Conservation (phyloP, 2,888 invertebrate genomes). For the Zaprionus lineosus region DNA sequence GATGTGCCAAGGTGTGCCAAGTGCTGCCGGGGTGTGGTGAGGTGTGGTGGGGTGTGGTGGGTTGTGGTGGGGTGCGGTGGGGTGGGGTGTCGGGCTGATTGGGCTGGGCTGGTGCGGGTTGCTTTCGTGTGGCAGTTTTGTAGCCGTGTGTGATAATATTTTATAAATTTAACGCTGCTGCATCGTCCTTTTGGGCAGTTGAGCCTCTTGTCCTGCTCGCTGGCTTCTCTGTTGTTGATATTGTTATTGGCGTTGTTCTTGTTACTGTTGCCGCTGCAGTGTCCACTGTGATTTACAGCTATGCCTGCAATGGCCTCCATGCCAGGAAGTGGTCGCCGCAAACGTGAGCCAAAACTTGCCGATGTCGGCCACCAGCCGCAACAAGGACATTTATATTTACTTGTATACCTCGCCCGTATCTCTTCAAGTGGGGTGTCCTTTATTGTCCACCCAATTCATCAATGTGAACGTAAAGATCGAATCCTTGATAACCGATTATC, state of each 20-base stretch:
- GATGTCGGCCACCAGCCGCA: constrained; percentile 58
- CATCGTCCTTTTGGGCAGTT: constrained; percentile 4
- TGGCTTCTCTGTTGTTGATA: constrained; percentile 1
- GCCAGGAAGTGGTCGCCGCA: constrained; percentile 47
- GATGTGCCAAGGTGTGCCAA: too few species aligned
- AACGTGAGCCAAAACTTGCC: constrained; percentile 65
- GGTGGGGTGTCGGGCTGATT: background rate
- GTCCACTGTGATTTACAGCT: constrained; percentile 75
- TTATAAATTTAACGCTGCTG: constrained; percentile 66
- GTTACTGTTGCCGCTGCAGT: constrained; percentile 53
- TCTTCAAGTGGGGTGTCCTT: constrained; percentile 5
- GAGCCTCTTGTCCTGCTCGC: background rate
- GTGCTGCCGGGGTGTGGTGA: too few species aligned
- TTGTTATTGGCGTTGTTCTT: constrained; percentile 13
- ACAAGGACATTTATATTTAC: constrained; percentile 75
- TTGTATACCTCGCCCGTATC: constrained; percentile 29
- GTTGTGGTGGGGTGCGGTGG: background rate
- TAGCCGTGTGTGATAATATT: constrained; percentile 53
- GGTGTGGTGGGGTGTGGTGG: too few species aligned
- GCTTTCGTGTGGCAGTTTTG: constrained; percentile 1
- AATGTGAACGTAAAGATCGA: background rate
- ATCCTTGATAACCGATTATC: background rate
- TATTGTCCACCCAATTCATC: background rate
- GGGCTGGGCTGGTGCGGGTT: too few species aligned
- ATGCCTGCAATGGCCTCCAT: constrained; percentile 67